Evolutionary conservation across 2,113 vertebrate genomes (phyloP).

Genomic region (Anas platyrhynchos): DNA sequence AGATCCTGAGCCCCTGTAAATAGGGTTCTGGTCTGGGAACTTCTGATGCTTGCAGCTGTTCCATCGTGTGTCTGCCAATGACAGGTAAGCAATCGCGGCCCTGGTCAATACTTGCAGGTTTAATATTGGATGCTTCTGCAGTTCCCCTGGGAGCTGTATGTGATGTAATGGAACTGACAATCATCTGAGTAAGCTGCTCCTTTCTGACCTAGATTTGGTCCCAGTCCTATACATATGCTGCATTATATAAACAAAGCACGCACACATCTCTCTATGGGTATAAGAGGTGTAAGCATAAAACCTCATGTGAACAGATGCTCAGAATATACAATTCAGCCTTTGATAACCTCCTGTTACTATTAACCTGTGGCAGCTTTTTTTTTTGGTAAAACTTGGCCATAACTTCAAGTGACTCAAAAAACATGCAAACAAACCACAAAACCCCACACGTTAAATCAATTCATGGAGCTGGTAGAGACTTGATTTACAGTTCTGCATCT

Average conservation of each 20-base stretch:
- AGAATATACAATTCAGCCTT: background rate
- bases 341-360: background rate
- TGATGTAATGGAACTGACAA: background rate
- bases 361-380: background rate
- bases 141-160: background rate
- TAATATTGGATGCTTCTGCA: background rate
- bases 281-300: background rate
- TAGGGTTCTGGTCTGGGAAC: background rate
- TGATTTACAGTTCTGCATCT: background rate
- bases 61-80: background rate
- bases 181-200: background rate
- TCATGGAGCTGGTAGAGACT: background rate
- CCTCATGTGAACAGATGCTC: background rate
- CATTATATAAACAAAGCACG: fast-evolving
- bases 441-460: background rate
- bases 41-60: background rate
- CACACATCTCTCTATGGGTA: background rate
- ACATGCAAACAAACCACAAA: too few species aligned
- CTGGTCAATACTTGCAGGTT: background rate
- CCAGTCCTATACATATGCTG: background rate
- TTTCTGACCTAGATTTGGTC: background rate
- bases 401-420: background rate
- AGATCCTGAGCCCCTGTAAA: background rate
- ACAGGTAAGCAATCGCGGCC: background rate
- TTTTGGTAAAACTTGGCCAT: background rate